Evolutionary conservation across 2,113 vertebrate genomes (phyloP), one percentile per base, ranked within the genome.

Genomic region (Ardeotis arabs): DNA sequence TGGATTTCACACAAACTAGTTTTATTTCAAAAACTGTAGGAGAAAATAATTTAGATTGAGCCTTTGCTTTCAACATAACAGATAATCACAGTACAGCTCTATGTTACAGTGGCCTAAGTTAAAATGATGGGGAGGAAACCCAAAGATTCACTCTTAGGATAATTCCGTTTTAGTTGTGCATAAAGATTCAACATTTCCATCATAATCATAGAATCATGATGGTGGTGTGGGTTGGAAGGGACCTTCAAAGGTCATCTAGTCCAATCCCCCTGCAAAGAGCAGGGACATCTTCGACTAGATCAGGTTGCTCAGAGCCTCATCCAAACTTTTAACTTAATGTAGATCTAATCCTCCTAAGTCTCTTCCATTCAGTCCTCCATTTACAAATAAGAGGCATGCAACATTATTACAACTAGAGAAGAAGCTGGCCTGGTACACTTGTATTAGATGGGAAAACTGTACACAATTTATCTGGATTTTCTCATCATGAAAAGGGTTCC

Each of bases 101-200:
- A n/a, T 8, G 20, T 44, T 44, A 58, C 12, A 33, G 22, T 24
- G 33, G 16, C 4, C 35, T 67, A 20, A 53, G 13, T 67, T 37
- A 15, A 76, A 44, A 44, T 44, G 17, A 58, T 4, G 2, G 5
- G 1, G 6, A 4, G 9, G 19, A 4, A 14, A 12, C 15, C 1
- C 25, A 25, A 31, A 63, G 8, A 44, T 67, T 67, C 21, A 50
- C 7, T 68, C 25, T 31, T 44, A 33, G 13, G 24, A 88, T 24
- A 77, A 31, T 68, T 73, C 10, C 63, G 5, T 4, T 84, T 77
- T 23, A 8, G 4, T 50, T 90, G 24, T 45, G 10, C 45, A 70
- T 28, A 64, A 49, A 33, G 9, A 58, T 33, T 37, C 12, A 25
- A 73, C 5, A 19, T 59, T 81, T 49, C 16, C 14, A 28, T 64